Percentiles rank a stretch among this genome's conserved stretches.
These are phyloP conservation scores for Setipinna tenuifilis DNA, from an alignment of 2,797 vertebrate species.

Conservation along the genomic window DNA sequence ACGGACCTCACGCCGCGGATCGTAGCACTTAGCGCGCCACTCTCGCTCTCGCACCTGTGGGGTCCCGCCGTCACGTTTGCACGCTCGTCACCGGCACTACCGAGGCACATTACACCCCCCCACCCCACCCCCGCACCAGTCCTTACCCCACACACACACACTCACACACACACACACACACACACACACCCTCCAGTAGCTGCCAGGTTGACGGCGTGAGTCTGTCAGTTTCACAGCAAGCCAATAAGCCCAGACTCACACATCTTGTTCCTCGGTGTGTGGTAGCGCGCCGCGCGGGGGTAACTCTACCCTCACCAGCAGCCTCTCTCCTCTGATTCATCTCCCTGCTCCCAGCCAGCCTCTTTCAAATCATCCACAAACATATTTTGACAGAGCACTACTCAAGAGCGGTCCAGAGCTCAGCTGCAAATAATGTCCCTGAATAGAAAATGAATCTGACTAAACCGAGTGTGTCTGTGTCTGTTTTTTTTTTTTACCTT, in stretches of 20 bases:
- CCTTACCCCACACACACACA: neutral
- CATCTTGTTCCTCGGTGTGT: neutral
- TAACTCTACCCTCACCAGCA: neutral
- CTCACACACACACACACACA: neutral
- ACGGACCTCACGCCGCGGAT: slow-evolving; percentile 29
- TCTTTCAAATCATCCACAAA: neutral
- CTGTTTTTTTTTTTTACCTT: no score
- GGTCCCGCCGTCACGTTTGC: slow-evolving; percentile 32
- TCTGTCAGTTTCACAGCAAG: slow-evolving; percentile 37
- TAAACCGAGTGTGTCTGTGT: neutral
- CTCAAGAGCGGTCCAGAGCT: neutral
- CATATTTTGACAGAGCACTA: neutral
- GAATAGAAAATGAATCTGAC: slow-evolving; percentile 4
- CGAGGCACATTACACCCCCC: slow-evolving; percentile 46
- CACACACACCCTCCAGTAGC: slow-evolving; percentile 27
- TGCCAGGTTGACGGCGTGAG: slow-evolving; percentile 46
- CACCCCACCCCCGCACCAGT: neutral
- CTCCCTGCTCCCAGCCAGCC: neutral
- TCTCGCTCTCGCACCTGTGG: slow-evolving; percentile 36
- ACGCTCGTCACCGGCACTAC: slow-evolving; percentile 37
- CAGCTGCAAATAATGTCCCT: neutral
- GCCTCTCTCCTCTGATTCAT: neutral
- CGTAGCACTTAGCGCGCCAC: slow-evolving; percentile 25
- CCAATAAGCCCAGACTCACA: slow-evolving; percentile 18
- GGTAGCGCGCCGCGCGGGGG: neutral